Percentiles rank a stretch among this genome's conserved stretches.
Evolutionary conservation across 2,113 vertebrate species (phyloP).

Genomic region (Archocentrus centrarchus): DNA sequence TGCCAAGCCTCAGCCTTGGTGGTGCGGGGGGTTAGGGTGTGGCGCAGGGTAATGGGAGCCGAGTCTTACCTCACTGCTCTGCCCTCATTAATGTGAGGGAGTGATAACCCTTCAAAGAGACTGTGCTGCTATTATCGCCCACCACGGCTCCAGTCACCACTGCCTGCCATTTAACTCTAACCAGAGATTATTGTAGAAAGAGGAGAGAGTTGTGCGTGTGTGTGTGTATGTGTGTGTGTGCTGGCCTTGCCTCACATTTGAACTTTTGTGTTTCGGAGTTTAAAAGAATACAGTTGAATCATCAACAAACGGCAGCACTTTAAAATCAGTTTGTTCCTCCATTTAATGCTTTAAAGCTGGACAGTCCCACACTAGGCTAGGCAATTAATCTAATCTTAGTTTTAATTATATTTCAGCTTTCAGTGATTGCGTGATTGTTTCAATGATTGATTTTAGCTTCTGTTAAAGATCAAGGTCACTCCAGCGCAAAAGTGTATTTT

Average conservation of each 20-base stretch:
- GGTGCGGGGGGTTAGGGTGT: constrained; percentile 43
- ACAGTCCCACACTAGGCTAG: neutral
- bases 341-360: constrained; percentile 4
- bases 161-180: constrained; percentile 58
- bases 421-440: neutral
- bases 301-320: neutral
- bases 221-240: constrained; percentile 1
- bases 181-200: constrained; percentile 45
- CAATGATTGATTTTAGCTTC: neutral
- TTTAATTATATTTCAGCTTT: neutral
- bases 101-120: constrained; percentile 74
- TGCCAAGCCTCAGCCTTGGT: constrained; percentile 69
- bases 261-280: constrained; percentile 6
- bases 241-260: constrained; percentile 18
- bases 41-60: constrained; percentile 55
- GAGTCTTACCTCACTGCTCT: constrained; percentile 67
- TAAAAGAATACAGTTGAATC: neutral
- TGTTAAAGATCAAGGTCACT: neutral
- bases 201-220: constrained; percentile 44
- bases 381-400: neutral
- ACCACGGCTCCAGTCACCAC: constrained; percentile 55
- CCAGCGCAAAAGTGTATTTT: neutral
- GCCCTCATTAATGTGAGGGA: constrained; percentile 72
- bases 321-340: neutral
- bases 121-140: constrained; percentile 58